A percentile compares a stretch with the other conserved stretches of the same genome.
phyloP scores from a whole-genome alignment of 2,113 vertebrate species.

The Hippocampus abdominalis region DNA sequence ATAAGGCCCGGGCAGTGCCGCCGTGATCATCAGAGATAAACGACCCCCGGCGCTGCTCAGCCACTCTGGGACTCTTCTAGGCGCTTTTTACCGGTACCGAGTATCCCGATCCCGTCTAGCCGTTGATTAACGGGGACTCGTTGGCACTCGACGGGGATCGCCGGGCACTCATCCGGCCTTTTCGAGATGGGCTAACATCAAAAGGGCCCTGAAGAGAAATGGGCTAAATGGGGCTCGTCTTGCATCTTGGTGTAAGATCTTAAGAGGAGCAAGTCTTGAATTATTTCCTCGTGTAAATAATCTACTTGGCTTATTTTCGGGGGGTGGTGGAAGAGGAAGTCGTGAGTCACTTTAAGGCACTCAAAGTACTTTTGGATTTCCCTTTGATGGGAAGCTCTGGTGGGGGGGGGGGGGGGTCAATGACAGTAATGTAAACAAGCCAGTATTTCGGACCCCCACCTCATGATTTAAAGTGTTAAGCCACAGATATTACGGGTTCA shows the following conservation, averaged over 20 bases:
- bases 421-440: conserved; percentile 64
- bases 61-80: conserved; percentile 65
- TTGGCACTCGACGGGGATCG: conserved; percentile 71
- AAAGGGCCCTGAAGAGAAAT: conserved; percentile 65
- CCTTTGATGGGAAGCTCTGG: conserved; percentile 54
- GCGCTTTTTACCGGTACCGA: conserved; percentile 46
- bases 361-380: conserved; percentile 60
- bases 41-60: conserved; percentile 65
- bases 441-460: conserved; percentile 23
- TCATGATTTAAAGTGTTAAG: conserved; percentile 35
- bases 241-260: conserved; percentile 59
- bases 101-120: conserved; percentile 70
- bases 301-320: conserved; percentile 50
- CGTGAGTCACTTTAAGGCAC: conserved; percentile 57
- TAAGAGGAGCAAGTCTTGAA: conserved; percentile 67
- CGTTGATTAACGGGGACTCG: conserved; percentile 73
- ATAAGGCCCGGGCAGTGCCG: conserved; percentile 52
- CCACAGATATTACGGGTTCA: conserved; percentile 12
- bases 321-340: conserved; percentile 42
- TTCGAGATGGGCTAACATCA: conserved; percentile 69
- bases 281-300: conserved; percentile 73
- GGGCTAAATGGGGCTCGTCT: conserved; percentile 58
- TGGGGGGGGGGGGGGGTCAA: conserved; percentile 34
- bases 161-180: conserved; percentile 70
- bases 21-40: conserved; percentile 70